These are phyloP conservation scores for Bergia puertoricense DNA, from an alignment of 92 coral and sea anemone species.

Conservation along the genomic window DNA sequence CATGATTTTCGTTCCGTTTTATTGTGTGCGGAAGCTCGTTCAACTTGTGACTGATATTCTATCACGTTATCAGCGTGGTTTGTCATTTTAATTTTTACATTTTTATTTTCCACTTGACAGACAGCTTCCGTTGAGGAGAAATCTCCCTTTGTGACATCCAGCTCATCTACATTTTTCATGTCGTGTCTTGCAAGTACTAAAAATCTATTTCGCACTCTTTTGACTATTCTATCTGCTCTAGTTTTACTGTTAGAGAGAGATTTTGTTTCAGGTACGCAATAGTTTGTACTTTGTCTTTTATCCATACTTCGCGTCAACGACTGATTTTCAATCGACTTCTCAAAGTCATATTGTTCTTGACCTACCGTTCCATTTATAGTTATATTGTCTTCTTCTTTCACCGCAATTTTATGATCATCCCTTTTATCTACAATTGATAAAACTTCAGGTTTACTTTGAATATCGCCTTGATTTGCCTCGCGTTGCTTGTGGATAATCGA, in stretches of 20 bases:
- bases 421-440: conserved; percentile 19
- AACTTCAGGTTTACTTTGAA: background rate
- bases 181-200: background rate
- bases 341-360: background rate
- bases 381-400: background rate
- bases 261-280: background rate
- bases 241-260: background rate
- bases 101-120: background rate
- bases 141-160: background rate
- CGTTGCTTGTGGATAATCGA: background rate
- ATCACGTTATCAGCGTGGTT: background rate
- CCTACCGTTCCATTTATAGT: background rate
- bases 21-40: background rate
- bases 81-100: background rate
- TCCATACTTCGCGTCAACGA: background rate
- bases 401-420: background rate
- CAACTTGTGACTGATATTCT: background rate
- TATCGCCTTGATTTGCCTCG: background rate
- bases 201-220: background rate
- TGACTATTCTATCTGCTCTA: background rate
- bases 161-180: background rate
- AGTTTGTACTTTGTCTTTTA: background rate
- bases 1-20: background rate
- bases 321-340: background rate
- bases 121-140: background rate